Percentiles rank a stretch among this genome's conserved stretches.
Conservation (phyloP, 2,797 vertebrate species). For the Paramormyrops hopkinsi region DNA sequence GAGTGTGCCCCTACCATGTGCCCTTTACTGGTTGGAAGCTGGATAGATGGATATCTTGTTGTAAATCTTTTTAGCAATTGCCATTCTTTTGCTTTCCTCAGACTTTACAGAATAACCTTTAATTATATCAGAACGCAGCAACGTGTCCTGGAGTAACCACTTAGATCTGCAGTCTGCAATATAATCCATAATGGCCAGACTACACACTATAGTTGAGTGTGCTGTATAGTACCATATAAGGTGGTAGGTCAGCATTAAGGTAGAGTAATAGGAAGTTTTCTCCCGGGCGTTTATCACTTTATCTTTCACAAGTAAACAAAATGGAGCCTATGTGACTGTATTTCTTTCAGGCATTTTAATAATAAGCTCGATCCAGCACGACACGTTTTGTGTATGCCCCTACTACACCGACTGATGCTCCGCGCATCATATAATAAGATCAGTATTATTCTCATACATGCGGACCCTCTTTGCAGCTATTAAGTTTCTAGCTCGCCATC, state of each 20-base stretch:
- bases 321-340: not conserved
- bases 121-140: not conserved
- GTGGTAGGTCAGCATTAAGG: not conserved
- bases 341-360: not conserved
- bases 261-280: not conserved
- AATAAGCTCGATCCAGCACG: not conserved
- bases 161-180: not conserved
- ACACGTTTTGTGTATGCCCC: not conserved
- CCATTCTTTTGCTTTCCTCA: not conserved
- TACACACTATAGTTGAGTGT: not conserved
- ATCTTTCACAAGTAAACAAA: not conserved
- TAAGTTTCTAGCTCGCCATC: conserved; percentile 61
- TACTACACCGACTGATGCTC: not conserved
- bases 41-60: not conserved
- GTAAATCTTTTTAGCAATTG: not conserved
- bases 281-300: not conserved
- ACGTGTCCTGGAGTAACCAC: not conserved
- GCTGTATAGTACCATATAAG: not conserved
- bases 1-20: not conserved
- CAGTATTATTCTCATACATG: not conserved
- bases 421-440: not conserved
- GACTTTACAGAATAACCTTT: not conserved
- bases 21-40: not conserved
- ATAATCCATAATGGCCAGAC: not conserved
- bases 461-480: not conserved